A percentile compares a stretch with the other conserved stretches of the same genome.
Evolutionary conservation across 2,888 invertebrate species (phyloP).

Genomic region (Theretra japonica): DNA sequence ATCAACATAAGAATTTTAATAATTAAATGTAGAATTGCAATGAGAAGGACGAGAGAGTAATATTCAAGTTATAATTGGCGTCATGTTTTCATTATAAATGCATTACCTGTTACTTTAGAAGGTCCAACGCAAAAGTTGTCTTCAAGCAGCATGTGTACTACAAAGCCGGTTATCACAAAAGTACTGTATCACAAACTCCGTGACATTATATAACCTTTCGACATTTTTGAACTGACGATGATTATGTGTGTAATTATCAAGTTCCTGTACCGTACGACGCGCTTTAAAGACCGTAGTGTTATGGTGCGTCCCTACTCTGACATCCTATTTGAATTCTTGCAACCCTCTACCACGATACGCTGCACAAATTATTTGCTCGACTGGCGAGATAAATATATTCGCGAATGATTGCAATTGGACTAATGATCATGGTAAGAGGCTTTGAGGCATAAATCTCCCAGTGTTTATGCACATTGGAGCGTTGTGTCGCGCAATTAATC

Average conservation of each 20-base stretch:
- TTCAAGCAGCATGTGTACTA: conserved; percentile 5
- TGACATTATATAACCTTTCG: conserved; percentile 22
- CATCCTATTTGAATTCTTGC: conserved; percentile 12
- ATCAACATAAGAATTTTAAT: conserved; percentile 1
- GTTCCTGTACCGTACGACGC: conserved; percentile 11
- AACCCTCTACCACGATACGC: conserved; percentile 25
- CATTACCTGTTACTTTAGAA: conserved; percentile 48
- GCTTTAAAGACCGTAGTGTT: background rate
- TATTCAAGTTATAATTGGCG: background rate
- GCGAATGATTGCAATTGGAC: conserved; percentile 27
- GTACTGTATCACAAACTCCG: conserved; percentile 15
- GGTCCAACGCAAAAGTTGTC: conserved; percentile 41
- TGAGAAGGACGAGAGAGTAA: background rate
- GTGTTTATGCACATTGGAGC: conserved; percentile 44
- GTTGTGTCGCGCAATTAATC: conserved; percentile 55
- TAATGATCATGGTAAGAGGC: conserved; percentile 35
- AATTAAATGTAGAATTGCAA: background rate
- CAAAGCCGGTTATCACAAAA: conserved; percentile 20
- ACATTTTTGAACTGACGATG: conserved; percentile 10
- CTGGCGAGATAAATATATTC: background rate
- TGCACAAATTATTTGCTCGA: background rate
- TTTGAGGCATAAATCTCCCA: conserved; percentile 48
- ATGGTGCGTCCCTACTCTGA: conserved; percentile 3
- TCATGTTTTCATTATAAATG: conserved; percentile 30
- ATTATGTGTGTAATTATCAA: background rate